Base-by-base conservation (phyloP, 2,888 invertebrate genomes). In the Xiphydria camelus region DNA sequence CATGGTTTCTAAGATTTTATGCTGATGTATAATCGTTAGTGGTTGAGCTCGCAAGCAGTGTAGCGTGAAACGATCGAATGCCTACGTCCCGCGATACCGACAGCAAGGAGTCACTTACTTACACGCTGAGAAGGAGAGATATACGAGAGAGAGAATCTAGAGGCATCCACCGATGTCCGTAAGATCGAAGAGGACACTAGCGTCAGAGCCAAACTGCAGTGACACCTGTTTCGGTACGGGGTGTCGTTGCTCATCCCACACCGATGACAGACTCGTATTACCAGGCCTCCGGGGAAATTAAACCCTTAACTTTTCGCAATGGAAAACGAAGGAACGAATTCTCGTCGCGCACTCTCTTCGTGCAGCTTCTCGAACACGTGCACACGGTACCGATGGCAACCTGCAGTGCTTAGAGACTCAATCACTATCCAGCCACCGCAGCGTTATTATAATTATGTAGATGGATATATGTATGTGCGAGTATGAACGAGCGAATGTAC, bases 391-490 rank as follows among this genome's bases (percentile, higher is more conserved):
- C n/a, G n/a, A n/a, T n/a, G n/a, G n/a, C n/a, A n/a, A n/a, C n/a
- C n/a, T 70, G 64, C 64, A 59, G 62, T 66, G 68, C 70, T 69
- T 64, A 51, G 59, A 66, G 64, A 63, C 67, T 68, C 68, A 68
- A 67, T 64, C 65, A 67, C 68, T 66, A 64, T 59, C 51, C 54
- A 62, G 63, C 56, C 69, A 69, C 64, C 58, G 64, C 69, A 69
- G 66, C 65, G 66, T 70, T 71, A 70, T 70, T 67, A 58, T 59
- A 60, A 70, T 70, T 70, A 67, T 62, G 62, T 70, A 71, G 67
- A 66, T 60, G 64, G 64, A 57, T 53, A 60, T 55, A 48, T 54
- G 43, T 44, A 32, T 23, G 62, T 47, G 57, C 54, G 58, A 43
- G 51, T 47, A 51, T 50, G 55, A 49, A 41, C 10, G 38, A 31